Percentiles rank a stretch among this genome's conserved stretches.
These are phyloP conservation scores for Heptranchias perlo DNA, from an alignment of 2,113 vertebrate species.

Conservation along the genomic window DNA sequence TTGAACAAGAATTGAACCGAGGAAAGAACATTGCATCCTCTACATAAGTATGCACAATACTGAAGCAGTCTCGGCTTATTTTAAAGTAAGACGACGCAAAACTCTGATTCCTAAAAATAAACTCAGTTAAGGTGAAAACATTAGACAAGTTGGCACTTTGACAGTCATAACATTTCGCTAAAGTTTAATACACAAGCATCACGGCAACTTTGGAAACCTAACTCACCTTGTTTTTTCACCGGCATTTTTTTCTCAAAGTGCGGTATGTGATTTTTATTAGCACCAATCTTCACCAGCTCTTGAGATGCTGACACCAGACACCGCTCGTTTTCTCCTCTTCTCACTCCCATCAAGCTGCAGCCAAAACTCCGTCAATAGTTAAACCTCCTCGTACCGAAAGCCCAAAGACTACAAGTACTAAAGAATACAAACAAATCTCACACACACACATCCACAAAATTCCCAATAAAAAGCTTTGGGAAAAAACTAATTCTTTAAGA, in stretches of 20 bases:
- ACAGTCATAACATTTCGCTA: not conserved
- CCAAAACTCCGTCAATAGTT: not conserved
- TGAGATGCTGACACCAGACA: not conserved
- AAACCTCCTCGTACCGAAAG: constrained; percentile 19
- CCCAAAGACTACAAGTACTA: not conserved
- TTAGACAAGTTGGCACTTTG: not conserved
- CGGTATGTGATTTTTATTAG: not conserved
- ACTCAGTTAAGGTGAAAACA: not conserved
- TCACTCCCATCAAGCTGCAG: constrained; percentile 27
- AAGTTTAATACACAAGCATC: not conserved
- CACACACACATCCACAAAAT: not conserved
- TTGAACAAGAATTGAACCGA: not conserved
- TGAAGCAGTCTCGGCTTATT: not conserved
- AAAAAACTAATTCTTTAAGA: not conserved
- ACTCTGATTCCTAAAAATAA: not conserved
- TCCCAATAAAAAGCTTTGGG: constrained; percentile 4
- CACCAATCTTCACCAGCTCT: not conserved
- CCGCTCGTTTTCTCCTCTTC: constrained; percentile 13
- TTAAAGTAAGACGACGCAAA: not conserved
- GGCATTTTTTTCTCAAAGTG: constrained; percentile 24
- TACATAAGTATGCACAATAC: not conserved
- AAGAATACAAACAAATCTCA: not conserved
- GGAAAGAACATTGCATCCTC: not conserved
- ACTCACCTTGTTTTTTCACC: constrained; percentile 34
- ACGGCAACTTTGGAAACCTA: not conserved